A percentile compares a stretch with the other conserved stretches of the same genome.
Evolutionary conservation across 1,140 invertebrate species (phyloP).

Genomic region (Eubasilissa regina): DNA sequence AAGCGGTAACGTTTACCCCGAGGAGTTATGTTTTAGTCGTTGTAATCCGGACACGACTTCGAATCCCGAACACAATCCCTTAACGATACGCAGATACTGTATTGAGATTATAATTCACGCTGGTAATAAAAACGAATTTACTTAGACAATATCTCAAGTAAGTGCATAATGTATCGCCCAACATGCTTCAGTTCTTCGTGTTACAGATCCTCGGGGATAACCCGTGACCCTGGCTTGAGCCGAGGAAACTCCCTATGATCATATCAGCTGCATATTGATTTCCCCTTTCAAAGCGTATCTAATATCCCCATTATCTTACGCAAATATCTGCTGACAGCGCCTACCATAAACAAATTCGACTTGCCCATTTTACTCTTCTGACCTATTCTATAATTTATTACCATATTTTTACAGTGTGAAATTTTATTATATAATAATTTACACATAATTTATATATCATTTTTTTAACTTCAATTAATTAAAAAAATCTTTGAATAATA

Average conservation of each 20-base stretch:
- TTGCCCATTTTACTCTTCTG: too few relatives aligned
- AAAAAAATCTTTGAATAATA: too few relatives aligned
- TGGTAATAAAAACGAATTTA: conserved; percentile 14
- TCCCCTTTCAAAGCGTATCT: background rate
- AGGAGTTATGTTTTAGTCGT: background rate
- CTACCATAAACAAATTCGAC: too few relatives aligned
- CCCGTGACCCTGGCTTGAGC: background rate
- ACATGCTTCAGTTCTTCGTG: background rate
- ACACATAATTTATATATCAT: too few relatives aligned
- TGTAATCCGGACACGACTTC: conserved; percentile 1
- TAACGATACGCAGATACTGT: background rate
- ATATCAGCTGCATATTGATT: conserved; percentile 14
- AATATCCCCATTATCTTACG: background rate
- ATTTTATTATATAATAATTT: too few relatives aligned
- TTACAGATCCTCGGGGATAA: conserved; percentile 1
- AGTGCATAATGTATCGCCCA: background rate
- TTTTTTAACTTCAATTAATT: too few relatives aligned
- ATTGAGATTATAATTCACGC: background rate
- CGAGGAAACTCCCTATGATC: background rate
- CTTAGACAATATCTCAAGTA: background rate
- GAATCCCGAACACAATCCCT: background rate
- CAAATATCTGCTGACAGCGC: too few relatives aligned
- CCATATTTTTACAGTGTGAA: too few relatives aligned
- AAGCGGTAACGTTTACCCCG: too few relatives aligned
- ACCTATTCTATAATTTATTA: too few relatives aligned